Conservation (phyloP, 2,797 vertebrate species). For the Phrynocephalus forsythii region DNA sequence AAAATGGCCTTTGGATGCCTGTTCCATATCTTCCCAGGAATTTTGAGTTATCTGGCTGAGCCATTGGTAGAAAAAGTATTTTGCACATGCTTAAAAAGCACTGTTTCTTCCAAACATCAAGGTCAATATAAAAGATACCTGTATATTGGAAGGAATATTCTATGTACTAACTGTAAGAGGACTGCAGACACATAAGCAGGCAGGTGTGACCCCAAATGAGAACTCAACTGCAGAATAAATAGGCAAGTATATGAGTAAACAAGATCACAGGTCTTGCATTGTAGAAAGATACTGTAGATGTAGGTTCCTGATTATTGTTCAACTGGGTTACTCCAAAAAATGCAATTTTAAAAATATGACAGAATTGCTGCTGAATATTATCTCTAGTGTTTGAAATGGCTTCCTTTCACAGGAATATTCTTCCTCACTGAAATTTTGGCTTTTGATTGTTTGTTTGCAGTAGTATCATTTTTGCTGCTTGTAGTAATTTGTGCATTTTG, state of each 20-base stretch:
- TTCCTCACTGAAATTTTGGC: not conserved
- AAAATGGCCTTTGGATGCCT: not conserved
- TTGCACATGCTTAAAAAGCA: not conserved
- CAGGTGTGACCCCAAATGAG: not conserved
- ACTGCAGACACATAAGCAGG: too few relatives aligned
- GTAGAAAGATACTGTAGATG: not conserved
- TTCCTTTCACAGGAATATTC: not conserved
- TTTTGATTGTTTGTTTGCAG: not conserved
- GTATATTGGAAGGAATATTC: not conserved
- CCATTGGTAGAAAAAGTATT: not conserved
- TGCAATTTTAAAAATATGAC: not conserved
- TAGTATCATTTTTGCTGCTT: not conserved
- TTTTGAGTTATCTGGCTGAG: not conserved
- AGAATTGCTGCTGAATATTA: not conserved
- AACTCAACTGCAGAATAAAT: not conserved
- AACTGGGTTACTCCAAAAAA: not conserved
- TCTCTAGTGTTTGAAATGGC: not conserved
- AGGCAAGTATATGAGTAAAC: not conserved
- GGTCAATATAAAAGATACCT: not conserved
- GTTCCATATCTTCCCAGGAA: not conserved
- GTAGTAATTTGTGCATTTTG: not conserved
- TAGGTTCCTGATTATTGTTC: not conserved
- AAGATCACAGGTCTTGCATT: not conserved
- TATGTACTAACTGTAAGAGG: not conserved
- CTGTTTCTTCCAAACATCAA: not conserved